Evolutionary conservation across 1,140 invertebrate genomes (phyloP), one percentile per base, ranked within the genome.

Genomic region (Drosophila azteca): DNA sequence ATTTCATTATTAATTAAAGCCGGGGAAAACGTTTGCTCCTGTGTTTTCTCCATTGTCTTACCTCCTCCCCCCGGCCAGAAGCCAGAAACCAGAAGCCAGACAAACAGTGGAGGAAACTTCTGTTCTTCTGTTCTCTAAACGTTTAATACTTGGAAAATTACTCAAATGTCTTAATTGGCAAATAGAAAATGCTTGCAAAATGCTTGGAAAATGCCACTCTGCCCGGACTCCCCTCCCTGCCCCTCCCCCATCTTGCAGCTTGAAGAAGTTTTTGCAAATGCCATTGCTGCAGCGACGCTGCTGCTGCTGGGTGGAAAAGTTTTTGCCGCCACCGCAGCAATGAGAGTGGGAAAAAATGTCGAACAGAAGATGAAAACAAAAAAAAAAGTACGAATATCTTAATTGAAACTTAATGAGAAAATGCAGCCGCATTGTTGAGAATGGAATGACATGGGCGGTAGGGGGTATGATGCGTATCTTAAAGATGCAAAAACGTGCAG

Each of bases 381-480:
- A 20, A 49, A 59, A 59, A 58, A 6, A 29, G 29, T 61, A 48
- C 31, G 61, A 65, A 57, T 46, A 54, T 58, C 69, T 68, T 85
- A 85, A 85, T 87, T 88, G 82, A 85, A 85, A 85, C 83, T 82
- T 85, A 85, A 85, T 85, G 82, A 81, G 70, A 75, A 77, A 73
- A 74, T 64, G 61, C 65, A 78, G 52, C 73, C 72, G 59, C 61
- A 78, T 73, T 73, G 68, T 55, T 73, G 45, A 51, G 45, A 54
- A 22, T 43, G 53, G 43, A 52, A 41, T 31, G 20, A 26, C 31
- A 39, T 22, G 5, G 11, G 46, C 39, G 45, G 50, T 55, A 41
- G 39, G 51, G 11, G 20, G 46, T 55, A 31, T 60, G 62, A 69
- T 87, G 74, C 61, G 64, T 72, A 84, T 76, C 66, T 79, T 35